Evolutionary conservation across 2,888 invertebrate genomes (phyloP).

Genomic region (Scaptomyza flava): DNA sequence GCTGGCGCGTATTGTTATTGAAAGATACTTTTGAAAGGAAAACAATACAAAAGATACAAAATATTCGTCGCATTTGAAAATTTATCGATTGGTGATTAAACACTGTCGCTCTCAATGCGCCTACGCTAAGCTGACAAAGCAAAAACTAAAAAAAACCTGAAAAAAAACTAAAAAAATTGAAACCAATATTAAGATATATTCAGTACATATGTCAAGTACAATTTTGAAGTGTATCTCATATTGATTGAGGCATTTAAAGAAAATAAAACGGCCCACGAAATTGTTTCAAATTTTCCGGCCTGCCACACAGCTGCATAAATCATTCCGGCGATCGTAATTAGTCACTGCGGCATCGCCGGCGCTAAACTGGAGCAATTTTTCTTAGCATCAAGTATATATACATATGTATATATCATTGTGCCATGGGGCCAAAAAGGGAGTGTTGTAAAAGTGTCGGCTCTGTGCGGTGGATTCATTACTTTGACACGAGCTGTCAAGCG

Average conservation of each 20-base stretch:
- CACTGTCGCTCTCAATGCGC: conserved; percentile 51
- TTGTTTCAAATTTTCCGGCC: conserved; percentile 44
- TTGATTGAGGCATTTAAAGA: conserved; percentile 66
- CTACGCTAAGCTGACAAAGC: conserved; percentile 50
- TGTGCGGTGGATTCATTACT: conserved; percentile 83
- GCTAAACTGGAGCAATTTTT: conserved; percentile 80
- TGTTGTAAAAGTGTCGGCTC: conserved; percentile 81
- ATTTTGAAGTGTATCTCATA: conserved; percentile 35
- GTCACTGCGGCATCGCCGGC: conserved; percentile 70
- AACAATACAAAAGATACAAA: conserved; percentile 23
- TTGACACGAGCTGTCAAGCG: conserved; percentile 83
- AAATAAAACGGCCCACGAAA: conserved; percentile 38
- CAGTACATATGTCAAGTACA: background rate
- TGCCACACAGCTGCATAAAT: conserved; percentile 72
- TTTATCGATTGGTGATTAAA: conserved; percentile 59
- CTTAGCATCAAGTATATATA: conserved; percentile 52
- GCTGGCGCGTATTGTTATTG: conserved; percentile 43
- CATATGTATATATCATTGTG: conserved; percentile 10
- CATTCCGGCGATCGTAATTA: conserved; percentile 76
- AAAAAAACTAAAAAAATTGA: conserved; percentile 4
- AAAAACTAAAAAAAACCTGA: conserved; percentile 8
- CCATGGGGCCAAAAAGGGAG: conserved; percentile 17
- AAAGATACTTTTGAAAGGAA: conserved; percentile 12
- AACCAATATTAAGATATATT: background rate
- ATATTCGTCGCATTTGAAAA: conserved; percentile 36